Conservation (phyloP, 2,888 invertebrate species). For the Volucella zonaria region DNA sequence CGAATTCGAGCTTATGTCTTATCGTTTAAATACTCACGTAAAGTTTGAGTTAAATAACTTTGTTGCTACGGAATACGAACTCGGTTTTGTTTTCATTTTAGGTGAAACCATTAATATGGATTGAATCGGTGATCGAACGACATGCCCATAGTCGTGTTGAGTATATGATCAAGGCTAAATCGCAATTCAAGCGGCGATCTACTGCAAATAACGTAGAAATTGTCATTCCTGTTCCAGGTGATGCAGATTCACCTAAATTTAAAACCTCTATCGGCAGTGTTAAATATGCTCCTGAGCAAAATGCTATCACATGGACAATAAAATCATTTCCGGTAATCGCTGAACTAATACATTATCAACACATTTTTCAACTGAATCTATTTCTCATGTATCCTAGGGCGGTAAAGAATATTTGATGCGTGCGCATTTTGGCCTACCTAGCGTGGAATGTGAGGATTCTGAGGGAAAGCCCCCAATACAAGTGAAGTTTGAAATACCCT, state of each 20-base stretch:
- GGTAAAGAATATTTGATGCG: slow-evolving; percentile 99
- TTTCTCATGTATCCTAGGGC: slow-evolving; percentile 84
- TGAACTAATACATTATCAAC: background rate
- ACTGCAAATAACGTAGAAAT: slow-evolving; percentile 99
- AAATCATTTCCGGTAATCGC: slow-evolving; percentile 92
- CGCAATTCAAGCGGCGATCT: slow-evolving; percentile 98
- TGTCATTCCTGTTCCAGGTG: slow-evolving; percentile 96
- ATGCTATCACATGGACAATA: slow-evolving; percentile 98
- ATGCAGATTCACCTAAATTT: slow-evolving; percentile 99
- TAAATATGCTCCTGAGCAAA: slow-evolving; percentile 98
- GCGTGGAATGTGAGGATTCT: slow-evolving; percentile 95
- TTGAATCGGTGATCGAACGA: slow-evolving; percentile 98
- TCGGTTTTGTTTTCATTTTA: slow-evolving; percentile 45
- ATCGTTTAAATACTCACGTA: slow-evolving; percentile 97
- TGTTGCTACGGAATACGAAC: background rate
- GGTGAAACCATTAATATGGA: slow-evolving; percentile 98
- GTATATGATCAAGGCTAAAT: slow-evolving; percentile 99
- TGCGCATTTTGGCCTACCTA: slow-evolving; percentile 98
- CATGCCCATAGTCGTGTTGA: slow-evolving; percentile 98
- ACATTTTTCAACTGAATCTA: background rate
- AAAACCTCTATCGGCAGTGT: slow-evolving; percentile 98
- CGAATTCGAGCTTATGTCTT: slow-evolving; percentile 99
- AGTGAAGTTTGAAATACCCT: slow-evolving; percentile 99
- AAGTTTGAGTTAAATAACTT: slow-evolving; percentile 58
- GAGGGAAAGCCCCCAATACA: slow-evolving; percentile 99